Base-by-base conservation (phyloP, 2,797 vertebrate species). In the Holocentrus rufus region DNA sequence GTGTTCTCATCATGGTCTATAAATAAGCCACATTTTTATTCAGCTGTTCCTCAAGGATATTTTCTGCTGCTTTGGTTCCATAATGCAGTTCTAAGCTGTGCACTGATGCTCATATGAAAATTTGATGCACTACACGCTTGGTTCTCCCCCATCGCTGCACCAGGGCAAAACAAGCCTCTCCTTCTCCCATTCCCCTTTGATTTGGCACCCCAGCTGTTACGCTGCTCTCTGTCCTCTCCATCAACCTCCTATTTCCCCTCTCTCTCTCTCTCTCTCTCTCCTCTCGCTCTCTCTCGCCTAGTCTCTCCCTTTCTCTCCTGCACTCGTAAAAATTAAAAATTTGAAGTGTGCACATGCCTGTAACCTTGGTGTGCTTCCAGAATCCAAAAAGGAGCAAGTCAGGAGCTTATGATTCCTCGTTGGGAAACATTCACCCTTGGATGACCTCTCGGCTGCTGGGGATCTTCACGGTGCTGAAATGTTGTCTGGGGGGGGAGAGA, bases 1-100 rank as follows among this genome's bases (percentile, higher is more conserved):
- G 80, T 72, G 79, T 77, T 86, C 79, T 79, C 76, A 60, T 80
- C 81, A 49, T 14, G 50, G 67, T 85, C 89, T 90, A 90, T 91
- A 91, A 93, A 94, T 93, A 92, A 74, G 69, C 64, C 82, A 39
- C 83, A 22, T 87, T 90, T 90, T 80, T 65, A 83, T 90, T 87
- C 88, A 72, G 81, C 80, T 78, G 76, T 85, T 93, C 90, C 93
- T 93, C 67, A 77, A 91, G 92, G 92, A 93, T 89, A 90, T 93
- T 93, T 93, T 93, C 91, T 92, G 91, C 92, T 90, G 88, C 89
- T 92, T 88, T 92, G 92, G 77, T 82, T 90, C 90, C 83, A 74
- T 92, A 91, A 92, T 90, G 88, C 89, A 87, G 74, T 90, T 85
- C 87, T 92, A 84, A 91, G 90, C 87, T 85, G 87, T 69, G 82